These are phyloP conservation scores for Oscheius sp. DNA, from an alignment of 2,888 invertebrate species.

Conservation along the genomic window DNA sequence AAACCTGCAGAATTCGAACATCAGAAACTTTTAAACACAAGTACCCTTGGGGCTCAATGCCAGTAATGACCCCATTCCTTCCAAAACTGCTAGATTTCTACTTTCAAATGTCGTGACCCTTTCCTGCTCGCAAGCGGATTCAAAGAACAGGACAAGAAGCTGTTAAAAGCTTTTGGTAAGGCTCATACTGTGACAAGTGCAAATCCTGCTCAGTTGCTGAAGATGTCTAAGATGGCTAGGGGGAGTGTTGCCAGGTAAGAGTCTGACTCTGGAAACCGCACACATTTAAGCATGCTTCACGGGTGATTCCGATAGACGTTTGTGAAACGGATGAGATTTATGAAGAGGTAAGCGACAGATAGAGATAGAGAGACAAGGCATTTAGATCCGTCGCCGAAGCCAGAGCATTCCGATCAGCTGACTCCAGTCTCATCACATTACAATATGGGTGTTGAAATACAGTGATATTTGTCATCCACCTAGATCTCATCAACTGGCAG, in stretches of 20 bases:
- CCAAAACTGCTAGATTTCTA: too few relatives aligned
- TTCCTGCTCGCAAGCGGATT: too few relatives aligned
- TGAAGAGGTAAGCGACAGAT: slow-evolving; percentile 28
- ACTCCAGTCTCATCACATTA: slow-evolving; percentile 37
- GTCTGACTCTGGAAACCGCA: slow-evolving; percentile 34
- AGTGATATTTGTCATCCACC: too few relatives aligned
- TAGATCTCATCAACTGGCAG: too few relatives aligned
- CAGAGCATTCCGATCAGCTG: slow-evolving; percentile 42
- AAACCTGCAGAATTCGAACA: too few relatives aligned
- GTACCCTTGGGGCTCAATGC: too few relatives aligned
- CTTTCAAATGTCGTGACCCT: too few relatives aligned
- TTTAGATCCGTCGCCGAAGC: neutral
- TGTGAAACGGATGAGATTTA: slow-evolving; percentile 37
- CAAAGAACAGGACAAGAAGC: too few relatives aligned
- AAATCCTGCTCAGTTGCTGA: slow-evolving; percentile 44
- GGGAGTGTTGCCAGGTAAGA: neutral
- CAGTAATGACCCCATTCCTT: too few relatives aligned
- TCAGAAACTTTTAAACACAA: too few relatives aligned
- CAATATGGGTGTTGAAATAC: too few relatives aligned
- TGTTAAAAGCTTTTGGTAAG: neutral
- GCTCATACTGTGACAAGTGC: slow-evolving; percentile 41
- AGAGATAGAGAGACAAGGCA: neutral
- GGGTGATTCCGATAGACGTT: slow-evolving; percentile 46
- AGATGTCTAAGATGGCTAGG: slow-evolving; percentile 38
- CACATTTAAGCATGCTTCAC: neutral